Evolutionary conservation across 2,888 invertebrate genomes (phyloP), one percentile per base, ranked within the genome.

Genomic region (Lepidochrysops patricia): DNA sequence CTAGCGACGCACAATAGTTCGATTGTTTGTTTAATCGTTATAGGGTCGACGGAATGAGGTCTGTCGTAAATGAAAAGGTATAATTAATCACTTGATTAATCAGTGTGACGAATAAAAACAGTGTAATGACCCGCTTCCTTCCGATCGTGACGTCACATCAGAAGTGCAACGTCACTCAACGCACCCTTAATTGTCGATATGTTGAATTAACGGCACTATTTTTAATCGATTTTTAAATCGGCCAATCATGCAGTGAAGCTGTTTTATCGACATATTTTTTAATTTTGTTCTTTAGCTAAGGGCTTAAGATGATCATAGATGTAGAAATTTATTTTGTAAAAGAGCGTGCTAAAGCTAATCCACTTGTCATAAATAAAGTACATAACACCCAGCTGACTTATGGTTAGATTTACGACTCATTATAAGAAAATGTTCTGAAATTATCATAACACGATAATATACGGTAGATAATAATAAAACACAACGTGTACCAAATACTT

Each of bases 1-100:
- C 29, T 29, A 54, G 32, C 15, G 1, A 26, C 13, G 13, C 25
- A 54, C 32, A 19, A 54, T 32, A 29, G 54, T 32, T 54, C 54
- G 29, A 54, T 29, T 54, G 54, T 54, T 54, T 54, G 54, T 29
- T 29, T 54, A 54, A 32, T 29, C 29, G 54, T 54, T 54, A 29
- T 54, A 32, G 54, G 54, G 27, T 58, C 43, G 27, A 62, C 76
- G 80, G 83, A 74, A 80, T 76, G 70, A 72, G 71, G 72, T 74
- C 74, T 74, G 75, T 68, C 76, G 74, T 72, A 79, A 79, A 81
- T 84, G 84, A 85, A 84, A 84, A 76, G 80, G 72, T 79, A 79
- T 84, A 88, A 89, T 87, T 88, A 89, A 89, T 89, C 87, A 89
- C 81, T 78, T 80, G 83, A 84, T 85, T 89, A 89, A 89, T 89